These are phyloP conservation scores for Peribatodes rhomboidaria DNA, from an alignment of 2,888 invertebrate species.

Conservation along the genomic window DNA sequence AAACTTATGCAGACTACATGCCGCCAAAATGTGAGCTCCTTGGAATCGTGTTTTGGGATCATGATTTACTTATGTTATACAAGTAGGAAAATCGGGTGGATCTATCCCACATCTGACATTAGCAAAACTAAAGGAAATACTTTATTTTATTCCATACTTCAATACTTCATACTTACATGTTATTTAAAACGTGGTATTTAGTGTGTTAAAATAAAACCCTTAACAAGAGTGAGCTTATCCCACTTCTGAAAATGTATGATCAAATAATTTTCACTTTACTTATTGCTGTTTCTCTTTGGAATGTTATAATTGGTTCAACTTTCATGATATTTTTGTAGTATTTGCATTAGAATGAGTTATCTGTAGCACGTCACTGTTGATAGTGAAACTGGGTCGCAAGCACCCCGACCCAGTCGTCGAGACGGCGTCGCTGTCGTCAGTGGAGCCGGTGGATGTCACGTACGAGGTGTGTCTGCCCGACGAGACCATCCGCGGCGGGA, in stretches of 20 bases:
- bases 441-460: conserved; percentile 97
- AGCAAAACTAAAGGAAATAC: too few relatives aligned
- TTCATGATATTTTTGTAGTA: background rate
- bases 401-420: conserved; percentile 99
- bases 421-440: conserved; percentile 98
- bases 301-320: background rate
- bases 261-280: too few relatives aligned
- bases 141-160: too few relatives aligned
- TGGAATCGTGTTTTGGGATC: conserved; percentile 12
- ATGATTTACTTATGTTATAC: too few relatives aligned
- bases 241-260: background rate
- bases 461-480: conserved; percentile 94
- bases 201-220: too few relatives aligned
- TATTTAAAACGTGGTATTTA: too few relatives aligned
- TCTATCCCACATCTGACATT: background rate
- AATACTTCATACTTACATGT: too few relatives aligned
- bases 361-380: background rate
- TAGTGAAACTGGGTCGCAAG: conserved; percentile 96
- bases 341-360: background rate
- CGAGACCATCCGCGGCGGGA: conserved; percentile 93
- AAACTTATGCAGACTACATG: conserved; percentile 99
- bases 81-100: too few relatives aligned
- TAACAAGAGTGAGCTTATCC: background rate
- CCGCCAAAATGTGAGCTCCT: conserved; percentile 94
- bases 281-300: too few relatives aligned